These are phyloP conservation scores for Sebastes cheni DNA, from an alignment of 2,797 vertebrate species.

Conservation along the genomic window DNA sequence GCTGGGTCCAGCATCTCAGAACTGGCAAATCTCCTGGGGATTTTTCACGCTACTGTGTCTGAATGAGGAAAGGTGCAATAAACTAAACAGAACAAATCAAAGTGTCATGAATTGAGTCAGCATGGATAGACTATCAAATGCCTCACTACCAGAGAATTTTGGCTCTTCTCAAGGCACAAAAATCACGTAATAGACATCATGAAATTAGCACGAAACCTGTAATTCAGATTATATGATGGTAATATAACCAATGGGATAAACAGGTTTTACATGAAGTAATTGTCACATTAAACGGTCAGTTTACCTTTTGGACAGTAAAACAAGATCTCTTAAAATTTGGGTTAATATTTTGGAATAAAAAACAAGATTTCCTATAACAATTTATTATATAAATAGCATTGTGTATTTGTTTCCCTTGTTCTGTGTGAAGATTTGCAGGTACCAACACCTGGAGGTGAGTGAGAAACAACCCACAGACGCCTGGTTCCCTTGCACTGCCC, in stretches of 20 bases:
- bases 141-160: background rate
- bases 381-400: background rate
- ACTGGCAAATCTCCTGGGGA: slow-evolving; percentile 25
- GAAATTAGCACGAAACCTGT: background rate
- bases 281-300: background rate
- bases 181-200: background rate
- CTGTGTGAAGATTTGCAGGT: slow-evolving; percentile 84
- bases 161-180: background rate
- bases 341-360: background rate
- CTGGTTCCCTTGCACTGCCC: slow-evolving; percentile 89
- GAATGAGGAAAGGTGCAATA: slow-evolving; percentile 14
- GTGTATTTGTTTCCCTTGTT: background rate
- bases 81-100: slow-evolving; percentile 31
- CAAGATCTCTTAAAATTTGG: background rate
- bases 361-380: background rate
- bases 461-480: slow-evolving; percentile 73
- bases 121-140: background rate
- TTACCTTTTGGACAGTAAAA: background rate
- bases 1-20: slow-evolving; percentile 11
- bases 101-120: slow-evolving; percentile 9
- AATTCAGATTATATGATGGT: background rate
- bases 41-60: background rate
- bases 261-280: background rate
- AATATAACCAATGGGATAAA: background rate
- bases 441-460: slow-evolving; percentile 77